Evolutionary conservation across 2,113 vertebrate genomes (phyloP).

Genomic region (Pyxicephalus adspersus): DNA sequence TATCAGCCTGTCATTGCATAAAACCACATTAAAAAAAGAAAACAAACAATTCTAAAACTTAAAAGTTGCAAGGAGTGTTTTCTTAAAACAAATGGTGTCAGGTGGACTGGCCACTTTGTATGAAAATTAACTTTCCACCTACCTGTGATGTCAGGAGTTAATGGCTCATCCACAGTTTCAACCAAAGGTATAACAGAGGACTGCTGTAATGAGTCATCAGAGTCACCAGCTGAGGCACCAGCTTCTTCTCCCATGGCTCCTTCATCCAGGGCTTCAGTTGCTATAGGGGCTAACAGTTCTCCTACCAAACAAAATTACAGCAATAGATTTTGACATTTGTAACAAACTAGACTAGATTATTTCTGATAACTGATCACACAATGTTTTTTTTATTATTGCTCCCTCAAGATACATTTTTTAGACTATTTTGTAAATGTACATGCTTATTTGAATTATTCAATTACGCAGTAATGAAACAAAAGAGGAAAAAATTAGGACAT

Average conservation of each 20-base stretch:
- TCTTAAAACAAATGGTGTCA: too few relatives aligned
- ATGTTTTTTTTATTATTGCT: too few relatives aligned
- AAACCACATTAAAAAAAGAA: too few relatives aligned
- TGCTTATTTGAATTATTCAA: background rate
- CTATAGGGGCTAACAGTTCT: slow-evolving; percentile 86
- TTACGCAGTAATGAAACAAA: background rate
- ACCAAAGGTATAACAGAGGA: slow-evolving; percentile 81
- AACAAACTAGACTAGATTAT: background rate
- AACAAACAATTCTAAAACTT: too few relatives aligned
- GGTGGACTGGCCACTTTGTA: too few relatives aligned
- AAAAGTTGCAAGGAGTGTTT: too few relatives aligned
- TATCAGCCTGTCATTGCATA: too few relatives aligned
- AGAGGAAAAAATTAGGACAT: background rate
- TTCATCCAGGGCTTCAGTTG: slow-evolving; percentile 90
- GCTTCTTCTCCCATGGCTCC: slow-evolving; percentile 84
- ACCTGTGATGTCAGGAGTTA: slow-evolving; percentile 94
- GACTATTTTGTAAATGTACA: background rate
- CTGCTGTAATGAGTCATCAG: slow-evolving; percentile 88
- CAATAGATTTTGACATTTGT: background rate
- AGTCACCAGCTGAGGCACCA: slow-evolving; percentile 82
- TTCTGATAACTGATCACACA: background rate
- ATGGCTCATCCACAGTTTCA: slow-evolving; percentile 91
- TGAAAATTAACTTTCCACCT: slow-evolving; percentile 63
- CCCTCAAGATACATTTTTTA: too few relatives aligned
- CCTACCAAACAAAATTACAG: slow-evolving; percentile 67